Evolutionary conservation across 2,888 invertebrate species (phyloP).

Genomic region (Prosopocoilus inquinatus): DNA sequence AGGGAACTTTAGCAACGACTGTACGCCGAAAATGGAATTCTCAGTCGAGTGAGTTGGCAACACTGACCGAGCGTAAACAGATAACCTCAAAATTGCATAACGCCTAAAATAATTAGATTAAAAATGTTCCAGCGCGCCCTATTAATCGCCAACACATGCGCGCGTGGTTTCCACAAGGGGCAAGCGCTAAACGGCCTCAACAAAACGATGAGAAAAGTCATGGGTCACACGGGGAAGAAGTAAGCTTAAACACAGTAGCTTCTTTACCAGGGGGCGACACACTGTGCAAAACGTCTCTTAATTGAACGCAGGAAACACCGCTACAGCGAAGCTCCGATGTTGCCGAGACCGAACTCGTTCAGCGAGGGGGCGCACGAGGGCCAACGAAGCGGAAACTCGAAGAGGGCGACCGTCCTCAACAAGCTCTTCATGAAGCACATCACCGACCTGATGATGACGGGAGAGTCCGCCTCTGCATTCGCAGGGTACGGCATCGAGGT

Average conservation of each 20-base stretch:
- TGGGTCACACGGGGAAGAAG: not conserved
- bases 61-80: no score
- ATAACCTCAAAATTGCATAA: no score
- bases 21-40: no score
- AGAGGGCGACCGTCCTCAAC: slow-evolving; percentile 68
- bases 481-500: slow-evolving; percentile 70
- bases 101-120: no score
- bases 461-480: slow-evolving; percentile 61
- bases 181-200: no score
- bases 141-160: no score
- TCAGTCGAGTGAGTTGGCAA: no score
- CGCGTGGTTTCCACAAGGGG: no score
- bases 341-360: slow-evolving; percentile 35
- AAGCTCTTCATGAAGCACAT: slow-evolving; percentile 80
- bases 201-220: not conserved
- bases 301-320: slow-evolving; percentile 33
- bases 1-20: no score
- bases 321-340: slow-evolving; percentile 36
- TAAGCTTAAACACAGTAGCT: not conserved
- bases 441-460: slow-evolving; percentile 75
- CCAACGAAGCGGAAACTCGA: slow-evolving; percentile 55
- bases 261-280: not conserved
- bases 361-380: slow-evolving; percentile 51
- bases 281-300: not conserved
- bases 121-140: no score